Evolutionary conservation across 2,888 invertebrate species (phyloP).

Genomic region (Kuschelorhynchus macadamiae): DNA sequence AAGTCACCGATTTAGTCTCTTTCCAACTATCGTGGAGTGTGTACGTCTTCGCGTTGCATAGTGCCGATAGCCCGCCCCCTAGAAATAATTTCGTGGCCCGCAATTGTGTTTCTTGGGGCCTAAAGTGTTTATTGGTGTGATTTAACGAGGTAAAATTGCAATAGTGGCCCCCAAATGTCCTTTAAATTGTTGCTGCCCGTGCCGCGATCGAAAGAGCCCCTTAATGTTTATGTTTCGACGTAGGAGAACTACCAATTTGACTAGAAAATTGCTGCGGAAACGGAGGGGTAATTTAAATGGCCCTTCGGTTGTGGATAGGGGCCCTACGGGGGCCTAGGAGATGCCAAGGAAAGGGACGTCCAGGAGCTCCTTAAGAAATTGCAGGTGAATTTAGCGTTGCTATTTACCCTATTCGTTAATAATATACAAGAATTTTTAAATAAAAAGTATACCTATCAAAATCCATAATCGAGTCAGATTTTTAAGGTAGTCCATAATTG

Average conservation of each 20-base stretch:
- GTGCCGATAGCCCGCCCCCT: conserved; percentile 23
- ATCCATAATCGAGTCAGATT: no score
- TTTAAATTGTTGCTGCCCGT: conserved; percentile 51
- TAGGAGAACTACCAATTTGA: conserved; percentile 73
- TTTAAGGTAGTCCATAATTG: no score
- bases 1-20: conserved; percentile 38
- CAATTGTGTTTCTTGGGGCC: conserved; percentile 9
- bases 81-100: conserved; percentile 13
- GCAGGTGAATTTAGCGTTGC: conserved; percentile 39
- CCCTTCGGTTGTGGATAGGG: conserved; percentile 39
- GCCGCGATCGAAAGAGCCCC: conserved; percentile 59
- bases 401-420: no score
- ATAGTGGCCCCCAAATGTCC: conserved; percentile 60
- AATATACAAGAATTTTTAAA: no score
- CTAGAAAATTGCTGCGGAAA: conserved; percentile 63
- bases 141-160: conserved; percentile 36
- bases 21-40: conserved; percentile 15
- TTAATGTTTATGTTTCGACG: conserved; percentile 81
- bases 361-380: conserved; percentile 73
- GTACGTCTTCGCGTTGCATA: conserved; percentile 15
- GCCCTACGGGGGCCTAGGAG: conserved; percentile 53
- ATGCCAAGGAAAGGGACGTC: conserved; percentile 55
- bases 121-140: conserved; percentile 29
- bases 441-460: no score
- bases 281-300: conserved; percentile 55